Base-by-base conservation (phyloP, 2,888 invertebrate genomes). In the Parnassius mnemosyne region DNA sequence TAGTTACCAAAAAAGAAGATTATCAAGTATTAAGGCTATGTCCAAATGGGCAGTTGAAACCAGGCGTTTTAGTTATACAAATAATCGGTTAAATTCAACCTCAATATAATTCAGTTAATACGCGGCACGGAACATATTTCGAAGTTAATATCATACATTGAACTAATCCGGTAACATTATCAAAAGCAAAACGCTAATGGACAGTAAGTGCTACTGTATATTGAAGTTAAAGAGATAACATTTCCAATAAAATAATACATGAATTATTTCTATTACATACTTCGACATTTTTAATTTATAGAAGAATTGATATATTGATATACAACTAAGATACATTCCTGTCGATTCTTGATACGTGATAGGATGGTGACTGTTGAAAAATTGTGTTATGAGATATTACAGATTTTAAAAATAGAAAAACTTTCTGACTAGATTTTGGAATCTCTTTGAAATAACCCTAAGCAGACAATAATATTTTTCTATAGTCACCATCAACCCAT, bases 141-240 rank as follows among this genome's bases (percentile, higher is more conserved):
- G 41, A 49, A 56, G 52, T 56, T 55, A 59, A 59, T 59, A 63
- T 44, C 52, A 53, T 13, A 25, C 43, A 55, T 41, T 52, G 59
- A 47, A 43, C 25, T 60, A 63, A 63, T 55, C 63, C 55, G 51
- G 42, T 11, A 9, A 55, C 41, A 52, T 60, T 53, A 63, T 63
- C 63, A 52, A 34, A 46, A 16, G 42, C 59, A 46, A 54, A 53
- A 44, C 60, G 58, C 50, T 68, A 69, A 69, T 70, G 70, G 66
- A 65, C 67, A 63, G 63, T 63, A 65, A 71, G 70, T 71, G 71
- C 71, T 66, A 65, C 69, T 63, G 70, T 67, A 62, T 64, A 60
- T 52, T 46, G 25, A 25, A 41, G 59, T 52, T 12, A 43, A 12
- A 9, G 12, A 16, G 63, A 61, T 61, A 61, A 61, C 44, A 13